Evolutionary conservation across 2,797 vertebrate genomes (phyloP).

Genomic region (Fistularia tabacaria): DNA sequence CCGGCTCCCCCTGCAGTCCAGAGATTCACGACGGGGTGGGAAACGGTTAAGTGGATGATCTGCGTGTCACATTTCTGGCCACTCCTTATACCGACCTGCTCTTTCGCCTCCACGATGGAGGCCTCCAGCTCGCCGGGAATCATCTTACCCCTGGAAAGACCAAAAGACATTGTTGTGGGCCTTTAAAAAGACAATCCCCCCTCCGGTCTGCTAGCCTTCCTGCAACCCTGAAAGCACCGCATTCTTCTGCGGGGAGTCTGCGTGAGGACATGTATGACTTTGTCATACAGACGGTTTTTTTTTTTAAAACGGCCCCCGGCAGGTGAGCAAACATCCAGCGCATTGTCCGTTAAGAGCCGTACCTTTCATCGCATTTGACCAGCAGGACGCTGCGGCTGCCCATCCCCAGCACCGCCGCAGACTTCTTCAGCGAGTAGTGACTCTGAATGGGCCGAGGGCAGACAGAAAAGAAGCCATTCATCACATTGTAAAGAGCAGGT

Average conservation of each 20-base stretch:
- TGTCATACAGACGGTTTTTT: too few species aligned
- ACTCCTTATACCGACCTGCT: slow-evolving; percentile 39
- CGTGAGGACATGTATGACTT: too few species aligned
- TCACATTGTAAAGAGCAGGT: slow-evolving; percentile 1
- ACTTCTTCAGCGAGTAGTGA: slow-evolving; percentile 76
- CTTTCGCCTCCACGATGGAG: slow-evolving; percentile 61
- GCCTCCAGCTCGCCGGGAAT: slow-evolving; percentile 71
- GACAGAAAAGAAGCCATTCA: slow-evolving; percentile 3
- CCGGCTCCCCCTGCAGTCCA: too few species aligned
- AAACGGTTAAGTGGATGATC: too few species aligned
- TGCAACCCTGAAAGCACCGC: too few species aligned
- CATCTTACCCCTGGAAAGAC: slow-evolving; percentile 69
- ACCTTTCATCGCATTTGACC: slow-evolving; percentile 78
- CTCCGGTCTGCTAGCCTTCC: too few species aligned
- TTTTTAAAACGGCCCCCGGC: background rate
- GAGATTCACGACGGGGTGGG: too few species aligned
- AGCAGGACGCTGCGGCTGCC: slow-evolving; percentile 71
- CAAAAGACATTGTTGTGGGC: slow-evolving; percentile 10
- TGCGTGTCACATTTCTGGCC: background rate
- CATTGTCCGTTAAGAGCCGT: slow-evolving; percentile 8
- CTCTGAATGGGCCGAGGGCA: slow-evolving; percentile 48
- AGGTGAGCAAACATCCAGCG: slow-evolving; percentile 47
- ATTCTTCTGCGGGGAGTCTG: too few species aligned
- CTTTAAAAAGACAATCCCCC: too few species aligned
- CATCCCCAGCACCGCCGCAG: slow-evolving; percentile 66